Evolutionary conservation across 2,888 invertebrate genomes (phyloP).

Genomic region (Latrodectus elegans): DNA sequence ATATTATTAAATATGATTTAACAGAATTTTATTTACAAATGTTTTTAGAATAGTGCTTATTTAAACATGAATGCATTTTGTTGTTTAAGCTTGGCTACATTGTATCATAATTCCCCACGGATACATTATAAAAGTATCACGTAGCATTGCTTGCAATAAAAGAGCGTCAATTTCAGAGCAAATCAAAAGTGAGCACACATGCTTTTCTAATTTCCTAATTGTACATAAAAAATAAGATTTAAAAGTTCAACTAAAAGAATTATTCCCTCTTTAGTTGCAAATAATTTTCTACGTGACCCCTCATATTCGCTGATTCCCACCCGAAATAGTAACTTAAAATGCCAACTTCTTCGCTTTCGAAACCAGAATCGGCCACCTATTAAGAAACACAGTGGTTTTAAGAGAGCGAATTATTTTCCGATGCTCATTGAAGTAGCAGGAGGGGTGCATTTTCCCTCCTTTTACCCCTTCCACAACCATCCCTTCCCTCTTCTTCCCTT

Average conservation of each 20-base stretch:
- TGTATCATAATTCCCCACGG: too few relatives aligned
- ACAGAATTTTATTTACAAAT: too few relatives aligned
- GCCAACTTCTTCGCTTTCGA: conserved; percentile 39
- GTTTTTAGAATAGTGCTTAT: too few relatives aligned
- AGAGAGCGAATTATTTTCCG: conserved; percentile 60
- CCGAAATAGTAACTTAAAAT: conserved; percentile 39
- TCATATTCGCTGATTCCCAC: conserved; percentile 6
- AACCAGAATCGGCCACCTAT: conserved; percentile 52
- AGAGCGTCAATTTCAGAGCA: not conserved
- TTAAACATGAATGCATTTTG: too few relatives aligned
- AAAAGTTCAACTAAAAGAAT: not conserved
- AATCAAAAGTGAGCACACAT: too few relatives aligned
- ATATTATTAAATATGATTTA: too few relatives aligned
- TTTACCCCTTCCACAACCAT: not conserved
- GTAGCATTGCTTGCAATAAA: not conserved
- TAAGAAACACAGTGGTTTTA: conserved; percentile 60
- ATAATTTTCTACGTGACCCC: conserved; percentile 46
- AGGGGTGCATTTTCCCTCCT: not conserved
- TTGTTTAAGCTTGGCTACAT: too few relatives aligned
- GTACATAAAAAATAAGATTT: not conserved
- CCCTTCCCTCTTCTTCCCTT: conserved; percentile 7
- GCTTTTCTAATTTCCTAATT: too few relatives aligned
- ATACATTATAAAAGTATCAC: too few relatives aligned
- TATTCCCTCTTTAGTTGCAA: conserved; percentile 43
- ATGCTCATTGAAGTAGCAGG: conserved; percentile 49